Conservation (phyloP, 2,888 invertebrate genomes). For the Magallana nippona region DNA sequence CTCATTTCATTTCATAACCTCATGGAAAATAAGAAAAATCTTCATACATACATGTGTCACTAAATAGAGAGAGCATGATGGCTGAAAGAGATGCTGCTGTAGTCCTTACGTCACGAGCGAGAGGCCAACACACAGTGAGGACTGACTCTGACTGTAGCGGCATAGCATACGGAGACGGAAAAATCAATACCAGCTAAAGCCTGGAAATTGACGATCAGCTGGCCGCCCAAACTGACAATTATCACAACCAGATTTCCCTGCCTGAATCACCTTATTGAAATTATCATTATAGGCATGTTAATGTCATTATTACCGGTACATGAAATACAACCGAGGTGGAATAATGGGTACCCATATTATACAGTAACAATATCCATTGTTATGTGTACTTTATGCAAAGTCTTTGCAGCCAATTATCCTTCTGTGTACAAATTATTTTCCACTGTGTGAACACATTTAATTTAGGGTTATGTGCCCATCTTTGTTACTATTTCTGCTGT, state of each 20-base stretch:
- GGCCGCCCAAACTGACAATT: not conserved
- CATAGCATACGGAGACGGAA: conserved; percentile 2
- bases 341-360: too few species aligned
- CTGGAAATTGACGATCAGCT: conserved; percentile 6
- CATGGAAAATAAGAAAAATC: not conserved
- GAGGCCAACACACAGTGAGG: not conserved
- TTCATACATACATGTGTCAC: conserved; percentile 17
- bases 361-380: too few species aligned
- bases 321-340: too few species aligned
- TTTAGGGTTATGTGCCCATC: too few species aligned
- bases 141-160: not conserved
- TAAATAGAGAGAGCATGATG: conserved; percentile 15
- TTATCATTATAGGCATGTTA: not conserved
- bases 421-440: too few species aligned
- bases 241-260: not conserved
- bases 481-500: too few species aligned
- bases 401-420: too few species aligned
- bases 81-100: not conserved
- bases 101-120: not conserved
- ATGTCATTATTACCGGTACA: not conserved
- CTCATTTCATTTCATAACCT: not conserved
- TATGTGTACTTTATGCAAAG: too few species aligned
- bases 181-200: conserved; percentile 11
- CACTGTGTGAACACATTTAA: too few species aligned
- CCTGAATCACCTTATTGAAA: not conserved